phyloP scores from a whole-genome alignment of 1,140 invertebrate genomes.

The Apis cerana region DNA sequence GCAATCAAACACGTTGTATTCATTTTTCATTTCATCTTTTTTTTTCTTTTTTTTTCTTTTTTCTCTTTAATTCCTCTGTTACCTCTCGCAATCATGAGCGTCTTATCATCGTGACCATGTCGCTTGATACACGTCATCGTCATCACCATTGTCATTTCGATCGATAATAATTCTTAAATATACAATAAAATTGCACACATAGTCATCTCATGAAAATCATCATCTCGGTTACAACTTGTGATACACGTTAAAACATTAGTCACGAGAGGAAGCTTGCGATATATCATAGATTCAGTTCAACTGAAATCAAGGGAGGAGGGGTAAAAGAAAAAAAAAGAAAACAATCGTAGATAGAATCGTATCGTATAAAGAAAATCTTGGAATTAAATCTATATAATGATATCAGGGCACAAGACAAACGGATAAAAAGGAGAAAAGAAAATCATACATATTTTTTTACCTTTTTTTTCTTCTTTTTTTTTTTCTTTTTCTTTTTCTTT shows the following conservation, averaged over 20 bases:
- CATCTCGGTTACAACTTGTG: constrained; percentile 6
- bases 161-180: constrained; percentile 27
- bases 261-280: neutral
- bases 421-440: neutral
- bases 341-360: neutral
- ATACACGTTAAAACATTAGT: constrained; percentile 66
- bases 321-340: neutral
- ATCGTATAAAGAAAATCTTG: neutral
- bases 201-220: constrained; percentile 70
- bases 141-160: constrained; percentile 51
- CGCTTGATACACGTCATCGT: constrained; percentile 57
- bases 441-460: neutral
- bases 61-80: neutral
- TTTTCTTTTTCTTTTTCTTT: neutral
- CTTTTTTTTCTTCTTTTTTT: neutral
- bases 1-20: constrained; percentile 81
- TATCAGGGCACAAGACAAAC: constrained; percentile 5
- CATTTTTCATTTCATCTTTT: constrained; percentile 52
- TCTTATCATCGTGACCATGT: constrained; percentile 48
- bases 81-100: constrained; percentile 27
- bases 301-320: neutral
- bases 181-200: constrained; percentile 63
- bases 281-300: neutral
- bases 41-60: neutral
- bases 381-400: neutral